These are phyloP conservation scores for Tachystola acroxantha DNA, from an alignment of 2,888 invertebrate genomes.

Conservation along the genomic window DNA sequence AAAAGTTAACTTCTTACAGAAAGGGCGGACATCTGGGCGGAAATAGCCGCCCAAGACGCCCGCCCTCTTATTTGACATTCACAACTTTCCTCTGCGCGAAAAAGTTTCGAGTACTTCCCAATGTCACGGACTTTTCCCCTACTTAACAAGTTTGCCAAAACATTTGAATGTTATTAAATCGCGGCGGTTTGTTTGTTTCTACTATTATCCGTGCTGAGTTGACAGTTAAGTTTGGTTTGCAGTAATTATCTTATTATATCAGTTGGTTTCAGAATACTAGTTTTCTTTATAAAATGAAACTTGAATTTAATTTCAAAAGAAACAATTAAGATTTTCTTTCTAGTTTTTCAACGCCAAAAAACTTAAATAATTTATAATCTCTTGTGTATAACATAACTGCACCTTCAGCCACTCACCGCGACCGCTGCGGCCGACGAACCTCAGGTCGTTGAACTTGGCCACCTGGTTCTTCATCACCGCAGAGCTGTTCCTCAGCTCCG, in stretches of 20 bases:
- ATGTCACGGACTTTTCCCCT: conserved; percentile 54
- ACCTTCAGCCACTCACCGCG: conserved; percentile 90
- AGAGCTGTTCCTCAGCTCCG: conserved; percentile 95
- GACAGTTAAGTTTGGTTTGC: neutral
- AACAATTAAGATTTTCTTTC: too few species aligned
- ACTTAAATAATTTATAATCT: too few species aligned
- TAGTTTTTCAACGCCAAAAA: too few species aligned
- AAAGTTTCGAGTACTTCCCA: conserved; percentile 60
- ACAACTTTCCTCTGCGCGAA: conserved; percentile 54
- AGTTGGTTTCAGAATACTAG: too few species aligned
- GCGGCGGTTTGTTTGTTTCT: too few species aligned
- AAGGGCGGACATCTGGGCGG: conserved; percentile 44
- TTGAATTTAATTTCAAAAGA: too few species aligned
- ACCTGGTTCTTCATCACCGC: conserved; percentile 99
- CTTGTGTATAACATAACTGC: conserved; percentile 53
- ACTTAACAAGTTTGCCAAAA: conserved; percentile 31
- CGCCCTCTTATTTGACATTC: conserved; percentile 70
- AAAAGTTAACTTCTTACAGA: conserved; percentile 55
- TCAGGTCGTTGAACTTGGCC: conserved; percentile 98
- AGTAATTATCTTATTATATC: too few species aligned
- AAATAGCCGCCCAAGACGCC: conserved; percentile 53
- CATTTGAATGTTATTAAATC: conserved; percentile 14
- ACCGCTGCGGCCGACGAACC: conserved; percentile 99
- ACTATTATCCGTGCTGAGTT: too few species aligned
- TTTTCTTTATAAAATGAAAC: too few species aligned